Conservation (phyloP, 2,113 vertebrate species). For the Phyllopteryx taeniolatus region DNA sequence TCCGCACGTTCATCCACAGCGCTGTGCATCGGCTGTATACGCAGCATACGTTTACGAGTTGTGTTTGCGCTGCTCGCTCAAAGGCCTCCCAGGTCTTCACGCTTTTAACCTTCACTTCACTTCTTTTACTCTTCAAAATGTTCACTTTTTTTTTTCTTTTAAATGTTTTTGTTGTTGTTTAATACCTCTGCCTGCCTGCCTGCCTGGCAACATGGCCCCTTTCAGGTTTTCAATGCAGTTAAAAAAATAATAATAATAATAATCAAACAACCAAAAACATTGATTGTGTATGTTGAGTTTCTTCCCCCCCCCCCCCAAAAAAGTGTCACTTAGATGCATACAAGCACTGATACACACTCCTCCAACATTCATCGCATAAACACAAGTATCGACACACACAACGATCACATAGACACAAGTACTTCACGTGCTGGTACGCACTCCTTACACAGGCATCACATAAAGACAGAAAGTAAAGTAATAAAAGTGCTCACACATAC, state of each 20-base stretch:
- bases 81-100: constrained; percentile 55
- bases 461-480: no score
- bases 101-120: neutral
- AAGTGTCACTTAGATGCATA: no score
- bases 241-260: no score
- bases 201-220: constrained; percentile 57
- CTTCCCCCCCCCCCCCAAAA: no score
- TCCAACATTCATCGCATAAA: no score
- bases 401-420: neutral
- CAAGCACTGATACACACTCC: no score
- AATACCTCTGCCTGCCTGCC: constrained; percentile 67
- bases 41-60: constrained; percentile 23
- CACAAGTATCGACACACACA: no score
- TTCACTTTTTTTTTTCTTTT: no score
- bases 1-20: constrained; percentile 25
- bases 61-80: constrained; percentile 22
- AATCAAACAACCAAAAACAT: no score
- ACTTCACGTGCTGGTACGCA: neutral
- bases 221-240: neutral
- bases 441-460: neutral
- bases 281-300: no score
- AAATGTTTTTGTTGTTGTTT: neutral
- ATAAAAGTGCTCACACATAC: no score
- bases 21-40: constrained; percentile 27
- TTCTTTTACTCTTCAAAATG: no score